A percentile compares a stretch with the other conserved stretches of the same genome.
Evolutionary conservation across 2,797 vertebrate genomes (phyloP).

Genomic region (Eleutherodactylus coqui): DNA sequence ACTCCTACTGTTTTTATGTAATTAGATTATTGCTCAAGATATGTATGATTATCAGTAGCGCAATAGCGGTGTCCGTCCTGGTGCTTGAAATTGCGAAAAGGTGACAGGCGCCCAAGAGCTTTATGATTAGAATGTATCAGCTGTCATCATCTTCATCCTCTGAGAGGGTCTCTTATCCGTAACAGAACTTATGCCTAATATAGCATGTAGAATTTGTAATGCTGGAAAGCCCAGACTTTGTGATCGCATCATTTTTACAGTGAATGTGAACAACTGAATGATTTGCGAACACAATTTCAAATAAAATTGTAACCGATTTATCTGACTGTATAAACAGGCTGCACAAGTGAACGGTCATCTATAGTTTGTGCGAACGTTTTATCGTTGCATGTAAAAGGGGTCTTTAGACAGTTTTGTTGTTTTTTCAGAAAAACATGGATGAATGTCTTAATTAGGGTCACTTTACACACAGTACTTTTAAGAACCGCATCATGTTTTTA

Average conservation of each 20-base stretch:
- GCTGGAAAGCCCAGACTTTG: neutral
- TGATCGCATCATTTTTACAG: neutral
- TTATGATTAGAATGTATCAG: constrained; percentile 17
- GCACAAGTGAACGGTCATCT: no score
- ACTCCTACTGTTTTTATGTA: constrained; percentile 34
- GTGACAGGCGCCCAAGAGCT: constrained; percentile 31
- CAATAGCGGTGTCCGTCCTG: constrained; percentile 10
- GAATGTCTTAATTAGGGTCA: no score
- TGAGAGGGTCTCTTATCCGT: neutral
- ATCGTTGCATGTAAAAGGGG: no score
- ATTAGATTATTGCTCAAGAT: constrained; percentile 14
- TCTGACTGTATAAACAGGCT: no score
- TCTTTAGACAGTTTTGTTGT: no score
- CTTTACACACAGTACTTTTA: no score
- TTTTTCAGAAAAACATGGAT: no score
- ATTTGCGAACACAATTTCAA: no score
- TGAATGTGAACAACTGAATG: neutral
- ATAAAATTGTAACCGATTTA: no score
- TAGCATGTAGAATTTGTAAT: neutral
- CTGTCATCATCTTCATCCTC: constrained; percentile 32
- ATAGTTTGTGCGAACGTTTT: no score
- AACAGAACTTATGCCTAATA: constrained; percentile 1
- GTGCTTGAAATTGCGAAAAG: constrained; percentile 11
- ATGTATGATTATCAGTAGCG: constrained; percentile 20
- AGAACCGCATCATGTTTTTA: no score